Base-by-base conservation (phyloP, 2,888 invertebrate genomes). In the Sinhomidia bicolor region DNA sequence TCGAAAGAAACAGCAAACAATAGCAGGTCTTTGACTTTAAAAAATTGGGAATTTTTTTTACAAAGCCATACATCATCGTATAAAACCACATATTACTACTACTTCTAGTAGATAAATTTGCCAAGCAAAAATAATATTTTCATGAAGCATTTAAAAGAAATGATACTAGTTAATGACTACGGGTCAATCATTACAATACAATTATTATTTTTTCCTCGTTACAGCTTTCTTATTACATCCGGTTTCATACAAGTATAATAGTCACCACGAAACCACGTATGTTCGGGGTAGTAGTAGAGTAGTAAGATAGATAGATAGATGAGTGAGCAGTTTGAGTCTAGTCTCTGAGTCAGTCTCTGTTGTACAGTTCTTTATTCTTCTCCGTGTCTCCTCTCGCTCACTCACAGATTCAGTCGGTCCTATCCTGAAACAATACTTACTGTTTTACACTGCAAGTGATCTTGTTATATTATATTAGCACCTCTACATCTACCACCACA, bases 271-370 rank as follows among this genome's bases (percentile, higher is more conserved):
- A 54, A 54, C 54, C 54, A 54, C 54, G 60, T 26, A 60, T 4
- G 54, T 54, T 17, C 0, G 14, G 65, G 32, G 5, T 65, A 60
- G 62, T 62, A 36, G 36, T 68, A 36, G 7, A 71, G 41, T 14
- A 47, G 62, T 14, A 20, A n/a, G 12, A 41, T 14, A 14, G 12
- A 4, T 36, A 36, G 36, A 36, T 36, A 36, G 36, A 36, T 36
- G 36, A 36, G 36, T 36, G 62, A 62, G 62, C 5, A n/a, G 54
- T 62, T 62, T 62, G 29, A 65, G 82, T 54, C 62, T 62, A 65
- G 82, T 54, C 44, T 62, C 44, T 62, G 32, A 51, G 82, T 62
- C 80, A 68, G 82, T 82, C 82, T 62, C 44, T 68, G 36, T 68
- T 68, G 17, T 68, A 36, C 65, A 68, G 36, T 23, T 74, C 23